These are phyloP conservation scores for Apostichopus japonicus DNA, from an alignment of 35 echinoderm and acorn worm species.

Conservation along the genomic window DNA sequence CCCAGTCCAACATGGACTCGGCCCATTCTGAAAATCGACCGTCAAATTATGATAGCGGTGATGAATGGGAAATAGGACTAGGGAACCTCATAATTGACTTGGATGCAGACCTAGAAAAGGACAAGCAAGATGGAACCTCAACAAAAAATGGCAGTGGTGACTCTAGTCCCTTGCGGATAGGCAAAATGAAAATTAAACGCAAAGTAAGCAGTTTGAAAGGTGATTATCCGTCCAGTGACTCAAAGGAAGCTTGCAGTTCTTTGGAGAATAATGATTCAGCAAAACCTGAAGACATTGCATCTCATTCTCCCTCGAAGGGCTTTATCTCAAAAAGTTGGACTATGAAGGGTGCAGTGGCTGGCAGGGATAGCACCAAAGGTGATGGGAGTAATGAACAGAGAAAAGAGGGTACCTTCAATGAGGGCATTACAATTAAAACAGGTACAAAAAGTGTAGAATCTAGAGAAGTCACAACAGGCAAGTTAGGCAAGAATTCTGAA, in stretches of 20 bases:
- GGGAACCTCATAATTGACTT: conserved; percentile 98
- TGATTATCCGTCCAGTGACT: conserved; percentile 56
- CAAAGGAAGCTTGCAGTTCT: conserved; percentile 28
- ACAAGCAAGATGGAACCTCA: conserved; percentile 69
- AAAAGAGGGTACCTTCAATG: neutral
- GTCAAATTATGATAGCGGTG: conserved; percentile 94
- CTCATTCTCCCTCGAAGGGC: neutral
- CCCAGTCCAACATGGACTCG: conserved; percentile 66
- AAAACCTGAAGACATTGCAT: conserved; percentile 51
- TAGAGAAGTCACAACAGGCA: neutral
- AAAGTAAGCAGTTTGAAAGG: conserved; percentile 86
- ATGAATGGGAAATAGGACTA: conserved; percentile 99
- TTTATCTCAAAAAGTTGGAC: conserved; percentile 16
- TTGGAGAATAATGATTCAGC: neutral
- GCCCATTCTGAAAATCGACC: conserved; percentile 63
- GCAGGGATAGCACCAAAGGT: neutral
- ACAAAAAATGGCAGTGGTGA: conserved; percentile 47
- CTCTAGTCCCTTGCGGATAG: conserved; percentile 89
- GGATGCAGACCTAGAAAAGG: conserved; percentile 98
- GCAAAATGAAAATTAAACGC: conserved; percentile 99
- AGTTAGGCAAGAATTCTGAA: conserved; percentile 19
- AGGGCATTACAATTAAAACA: neutral
- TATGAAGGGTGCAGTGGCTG: conserved; percentile 6
- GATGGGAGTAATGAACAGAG: neutral
- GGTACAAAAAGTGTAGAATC: neutral